Conservation (phyloP, 2,888 invertebrate genomes). For the Campaea margaritaria region DNA sequence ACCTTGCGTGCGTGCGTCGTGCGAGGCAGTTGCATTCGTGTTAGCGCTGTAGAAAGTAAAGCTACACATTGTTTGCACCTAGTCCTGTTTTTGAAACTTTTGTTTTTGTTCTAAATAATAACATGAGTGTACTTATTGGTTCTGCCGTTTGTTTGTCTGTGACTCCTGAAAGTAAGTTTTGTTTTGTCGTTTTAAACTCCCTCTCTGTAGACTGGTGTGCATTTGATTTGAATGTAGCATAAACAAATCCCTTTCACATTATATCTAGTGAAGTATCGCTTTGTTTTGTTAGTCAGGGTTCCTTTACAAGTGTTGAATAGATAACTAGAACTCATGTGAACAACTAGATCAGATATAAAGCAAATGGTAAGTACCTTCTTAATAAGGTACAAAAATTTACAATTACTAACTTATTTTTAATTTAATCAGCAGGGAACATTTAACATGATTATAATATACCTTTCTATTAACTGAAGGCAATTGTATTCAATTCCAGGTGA, state of each 20-base stretch:
- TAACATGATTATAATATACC: too few species aligned
- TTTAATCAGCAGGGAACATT: too few species aligned
- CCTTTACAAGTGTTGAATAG: slow-evolving; percentile 7
- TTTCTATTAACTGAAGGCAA: background rate
- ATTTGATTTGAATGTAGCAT: background rate
- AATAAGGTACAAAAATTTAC: too few species aligned
- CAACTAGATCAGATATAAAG: too few species aligned
- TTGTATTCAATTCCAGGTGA: slow-evolving; percentile 53
- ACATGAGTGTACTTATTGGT: slow-evolving; percentile 64
- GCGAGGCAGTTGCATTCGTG: slow-evolving; percentile 43
- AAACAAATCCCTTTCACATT: slow-evolving; percentile 9
- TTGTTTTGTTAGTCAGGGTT: slow-evolving; percentile 15
- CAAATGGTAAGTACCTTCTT: too few species aligned
- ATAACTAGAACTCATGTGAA: background rate
- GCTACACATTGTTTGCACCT: slow-evolving; percentile 29
- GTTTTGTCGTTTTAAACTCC: background rate
- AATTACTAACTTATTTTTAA: too few species aligned
- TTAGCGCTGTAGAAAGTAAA: slow-evolving; percentile 61
- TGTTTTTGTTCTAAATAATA: slow-evolving; percentile 32
- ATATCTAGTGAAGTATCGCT: slow-evolving; percentile 17
- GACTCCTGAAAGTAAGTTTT: slow-evolving; percentile 63
- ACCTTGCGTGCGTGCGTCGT: slow-evolving; percentile 52
- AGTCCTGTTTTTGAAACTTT: slow-evolving; percentile 17
- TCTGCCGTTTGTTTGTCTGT: slow-evolving; percentile 69
- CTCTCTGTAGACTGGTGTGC: background rate